Percentiles rank a stretch among this genome's conserved stretches.
These are phyloP conservation scores for Sebastes flavidus DNA, from an alignment of 2,797 vertebrate genomes.

Conservation along the genomic window DNA sequence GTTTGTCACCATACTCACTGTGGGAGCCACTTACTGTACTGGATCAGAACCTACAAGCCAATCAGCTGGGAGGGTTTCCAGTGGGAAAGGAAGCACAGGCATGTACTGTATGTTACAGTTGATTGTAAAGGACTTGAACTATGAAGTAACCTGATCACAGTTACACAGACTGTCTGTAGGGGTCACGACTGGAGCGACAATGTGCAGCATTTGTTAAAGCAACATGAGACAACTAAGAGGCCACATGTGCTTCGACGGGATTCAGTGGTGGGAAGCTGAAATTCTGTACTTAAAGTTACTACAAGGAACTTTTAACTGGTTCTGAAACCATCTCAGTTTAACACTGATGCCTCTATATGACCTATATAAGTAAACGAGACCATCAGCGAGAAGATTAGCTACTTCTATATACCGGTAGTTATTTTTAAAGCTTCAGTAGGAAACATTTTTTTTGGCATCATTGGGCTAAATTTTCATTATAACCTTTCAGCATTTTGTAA, in stretches of 20 bases:
- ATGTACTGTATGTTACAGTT: constrained; percentile 4
- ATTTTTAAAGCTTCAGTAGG: no score
- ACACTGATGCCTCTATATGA: not conserved
- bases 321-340: not conserved
- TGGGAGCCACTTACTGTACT: constrained; percentile 31
- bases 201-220: constrained; percentile 3
- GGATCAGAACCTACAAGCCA: constrained; percentile 19
- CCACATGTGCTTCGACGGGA: not conserved
- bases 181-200: constrained; percentile 6
- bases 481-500: no score
- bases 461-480: no score
- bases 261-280: not conserved
- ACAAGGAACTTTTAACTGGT: not conserved
- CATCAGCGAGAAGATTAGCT: not conserved
- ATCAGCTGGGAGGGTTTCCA: constrained; percentile 28
- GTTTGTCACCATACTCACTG: constrained; percentile 18
- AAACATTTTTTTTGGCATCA: no score
- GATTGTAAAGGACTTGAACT: constrained; percentile 18
- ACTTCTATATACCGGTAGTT: no score
- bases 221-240: not conserved
- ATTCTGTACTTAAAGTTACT: not conserved
- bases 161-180: not conserved
- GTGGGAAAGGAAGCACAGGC: constrained; percentile 41
- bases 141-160: constrained; percentile 17
- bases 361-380: not conserved